Evolutionary conservation across 1,140 invertebrate species (phyloP), one percentile per base, ranked within the genome.

Genomic region (Aphis craccivora): DNA sequence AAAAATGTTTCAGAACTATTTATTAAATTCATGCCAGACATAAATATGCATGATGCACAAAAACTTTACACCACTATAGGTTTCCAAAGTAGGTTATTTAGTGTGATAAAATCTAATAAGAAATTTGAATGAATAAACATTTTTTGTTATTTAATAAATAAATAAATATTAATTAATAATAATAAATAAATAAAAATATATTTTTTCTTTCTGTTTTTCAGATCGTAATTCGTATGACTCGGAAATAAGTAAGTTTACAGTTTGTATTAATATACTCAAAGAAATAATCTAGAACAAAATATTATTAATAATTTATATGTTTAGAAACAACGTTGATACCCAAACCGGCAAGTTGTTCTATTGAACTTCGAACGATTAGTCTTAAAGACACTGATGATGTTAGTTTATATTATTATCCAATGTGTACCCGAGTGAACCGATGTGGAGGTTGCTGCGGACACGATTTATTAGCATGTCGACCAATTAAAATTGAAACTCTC

Each of bases 371-470:
- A 93, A 95, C 96, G 5, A 95, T 97, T 4, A 95, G 95, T 83
- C 94, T 96, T n/a, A 95, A 95, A 83, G 94, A 95, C n/a, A 94
- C 94, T 2, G 94, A 95, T 51, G 96, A 97, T 94, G 95, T 96
- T 4, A 95, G 96, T 81, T 94, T 96, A 11, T 94, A 96, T 45
- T 97, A 96, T 93, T 96, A 95, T 94, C 97, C 97, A 0, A 94
- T 95, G 48, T 98, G 97, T 94, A 97, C 96, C 3, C 94, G 96
- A 88, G 95, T 97, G 3, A 96, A 96, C 94, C 95, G 96, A 94
- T 98, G 97, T 94, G 96, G 96, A 22, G 97, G 97, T 11, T 97
- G 97, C 94, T 98, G 97, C 94, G 95, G 95, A 1, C 96, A 96
- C 87, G 94, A 95, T 25, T 94, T 97, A 87, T 95, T 97, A 22